phyloP scores from a whole-genome alignment of 2,888 invertebrate species.

The Calephelis perditalis region DNA sequence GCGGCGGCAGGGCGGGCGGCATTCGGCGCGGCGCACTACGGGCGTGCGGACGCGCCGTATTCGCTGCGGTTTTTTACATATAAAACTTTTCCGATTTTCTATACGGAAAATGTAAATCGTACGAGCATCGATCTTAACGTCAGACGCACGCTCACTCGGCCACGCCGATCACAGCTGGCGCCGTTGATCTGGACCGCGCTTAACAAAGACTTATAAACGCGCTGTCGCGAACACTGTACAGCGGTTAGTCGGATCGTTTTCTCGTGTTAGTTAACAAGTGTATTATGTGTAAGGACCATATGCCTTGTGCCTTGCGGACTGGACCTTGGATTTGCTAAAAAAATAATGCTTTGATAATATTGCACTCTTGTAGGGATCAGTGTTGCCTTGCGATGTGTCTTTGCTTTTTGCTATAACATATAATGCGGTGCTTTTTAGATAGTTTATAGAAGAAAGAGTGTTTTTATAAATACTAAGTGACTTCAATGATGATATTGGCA shows the following conservation, averaged over 20 bases:
- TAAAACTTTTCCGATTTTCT: slow-evolving; percentile 76
- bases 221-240: slow-evolving; percentile 46
- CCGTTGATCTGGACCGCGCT: slow-evolving; percentile 56
- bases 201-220: slow-evolving; percentile 61
- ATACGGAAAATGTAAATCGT: slow-evolving; percentile 74
- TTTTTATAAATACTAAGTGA: not conserved
- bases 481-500: slow-evolving; percentile 18
- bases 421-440: slow-evolving; percentile 59
- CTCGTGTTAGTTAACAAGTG: slow-evolving; percentile 55
- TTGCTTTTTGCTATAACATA: slow-evolving; percentile 65
- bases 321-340: slow-evolving; percentile 48
- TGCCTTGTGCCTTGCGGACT: slow-evolving; percentile 67
- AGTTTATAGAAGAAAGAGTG: slow-evolving; percentile 9
- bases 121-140: slow-evolving; percentile 71
- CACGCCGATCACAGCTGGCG: slow-evolving; percentile 71
- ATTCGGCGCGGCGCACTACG: slow-evolving; percentile 72
- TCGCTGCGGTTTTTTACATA: slow-evolving; percentile 59
- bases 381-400: slow-evolving; percentile 78
- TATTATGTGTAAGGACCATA: slow-evolving; percentile 65
- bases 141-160: slow-evolving; percentile 61
- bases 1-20: slow-evolving; percentile 66
- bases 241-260: slow-evolving; percentile 41
- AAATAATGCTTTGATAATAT: slow-evolving; percentile 50
- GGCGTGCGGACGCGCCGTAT: slow-evolving; percentile 74
- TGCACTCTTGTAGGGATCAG: slow-evolving; percentile 59